Evolutionary conservation across 2,113 vertebrate species (phyloP).

Genomic region (Sinocyclocheilus rhinocerous): DNA sequence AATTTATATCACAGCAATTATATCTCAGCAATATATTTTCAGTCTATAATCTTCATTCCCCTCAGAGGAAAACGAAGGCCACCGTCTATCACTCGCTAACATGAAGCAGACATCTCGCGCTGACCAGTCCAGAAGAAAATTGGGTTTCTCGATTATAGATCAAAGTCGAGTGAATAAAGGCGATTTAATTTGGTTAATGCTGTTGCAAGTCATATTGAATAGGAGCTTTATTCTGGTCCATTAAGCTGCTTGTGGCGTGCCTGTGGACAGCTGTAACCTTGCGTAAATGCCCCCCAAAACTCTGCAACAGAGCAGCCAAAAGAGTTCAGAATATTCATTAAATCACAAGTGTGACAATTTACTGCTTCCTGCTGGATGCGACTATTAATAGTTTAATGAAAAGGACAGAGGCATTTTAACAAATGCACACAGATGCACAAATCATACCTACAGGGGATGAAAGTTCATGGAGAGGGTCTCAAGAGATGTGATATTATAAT

Average conservation of each 20-base stretch:
- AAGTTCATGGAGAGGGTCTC: slow-evolving; percentile 6
- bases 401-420: slow-evolving; percentile 4
- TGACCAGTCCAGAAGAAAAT: slow-evolving; percentile 33
- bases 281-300: slow-evolving; percentile 32
- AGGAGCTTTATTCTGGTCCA: slow-evolving; percentile 36
- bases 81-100: neutral
- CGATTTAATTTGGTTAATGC: slow-evolving; percentile 39
- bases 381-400: slow-evolving; percentile 25
- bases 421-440: slow-evolving; percentile 24
- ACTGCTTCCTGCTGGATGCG: neutral
- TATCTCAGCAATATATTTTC: slow-evolving; percentile 8
- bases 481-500: slow-evolving; percentile 10
- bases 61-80: neutral
- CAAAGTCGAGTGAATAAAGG: slow-evolving; percentile 36
- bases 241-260: slow-evolving; percentile 34
- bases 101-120: neutral
- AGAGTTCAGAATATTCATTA: slow-evolving; percentile 30
- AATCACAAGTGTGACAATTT: slow-evolving; percentile 1
- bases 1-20: slow-evolving; percentile 19
- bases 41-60: slow-evolving; percentile 23
- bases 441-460: neutral
- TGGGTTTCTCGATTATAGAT: slow-evolving; percentile 36
- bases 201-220: slow-evolving; percentile 32
- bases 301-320: no score
- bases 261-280: slow-evolving; percentile 41